Evolutionary conservation across 92 coral and sea anemone genomes (phyloP).

Genomic region (Pocillopora grandis): DNA sequence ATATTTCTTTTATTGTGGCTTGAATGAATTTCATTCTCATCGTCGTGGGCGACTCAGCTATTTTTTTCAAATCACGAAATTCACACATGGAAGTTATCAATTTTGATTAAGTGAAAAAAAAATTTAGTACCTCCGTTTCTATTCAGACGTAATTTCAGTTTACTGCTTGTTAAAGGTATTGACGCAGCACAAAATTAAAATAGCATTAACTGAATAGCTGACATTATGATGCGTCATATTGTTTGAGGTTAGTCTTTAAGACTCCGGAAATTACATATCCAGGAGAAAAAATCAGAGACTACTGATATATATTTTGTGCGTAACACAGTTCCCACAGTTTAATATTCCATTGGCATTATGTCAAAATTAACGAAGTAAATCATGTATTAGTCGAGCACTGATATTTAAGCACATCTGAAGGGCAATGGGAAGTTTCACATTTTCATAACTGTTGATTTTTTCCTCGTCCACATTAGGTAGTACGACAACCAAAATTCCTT

Average conservation of each 20-base stretch:
- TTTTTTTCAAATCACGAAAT: too few relatives aligned
- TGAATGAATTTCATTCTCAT: background rate
- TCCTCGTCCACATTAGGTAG: too few relatives aligned
- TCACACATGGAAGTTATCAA: background rate
- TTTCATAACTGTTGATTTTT: background rate
- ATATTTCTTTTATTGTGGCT: background rate
- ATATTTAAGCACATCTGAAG: background rate
- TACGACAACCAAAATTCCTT: background rate
- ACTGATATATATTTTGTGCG: background rate
- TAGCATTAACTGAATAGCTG: background rate
- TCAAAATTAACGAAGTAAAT: background rate
- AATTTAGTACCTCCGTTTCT: background rate
- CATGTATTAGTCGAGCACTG: background rate
- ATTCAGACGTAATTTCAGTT: background rate
- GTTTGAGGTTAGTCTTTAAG: background rate
- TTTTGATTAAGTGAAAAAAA: background rate
- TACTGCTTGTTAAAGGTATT: background rate
- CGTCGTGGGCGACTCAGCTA: too few relatives aligned
- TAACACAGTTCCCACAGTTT: background rate
- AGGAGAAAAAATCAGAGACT: background rate
- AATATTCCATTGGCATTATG: background rate
- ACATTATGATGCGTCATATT: background rate
- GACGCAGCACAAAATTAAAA: constrained; percentile 8
- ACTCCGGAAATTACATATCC: background rate
- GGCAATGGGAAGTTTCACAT: background rate